Base-by-base conservation (phyloP, 2,888 invertebrate species). In the Heliconius ismenius region DNA sequence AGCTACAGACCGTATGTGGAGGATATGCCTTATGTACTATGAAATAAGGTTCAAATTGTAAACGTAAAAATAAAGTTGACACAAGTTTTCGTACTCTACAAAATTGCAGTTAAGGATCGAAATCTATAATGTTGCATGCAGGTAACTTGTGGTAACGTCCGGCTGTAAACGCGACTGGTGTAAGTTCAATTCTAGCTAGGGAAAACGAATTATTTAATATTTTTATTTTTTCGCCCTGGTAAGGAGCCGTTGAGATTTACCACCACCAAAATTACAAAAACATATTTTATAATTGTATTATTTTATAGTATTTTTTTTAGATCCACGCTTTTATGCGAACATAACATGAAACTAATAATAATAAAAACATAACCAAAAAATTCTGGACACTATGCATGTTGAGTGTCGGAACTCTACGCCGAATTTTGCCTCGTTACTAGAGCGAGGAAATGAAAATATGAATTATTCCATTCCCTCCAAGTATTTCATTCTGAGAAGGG, bases 71-170 rank as follows among this genome's bases (percentile, higher is more conserved):
- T 65, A 43, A 73, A 58, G 43, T 65, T 58, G 74, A 67, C 75
- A 74, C 43, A 58, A 62, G 73, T 77, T 75, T 64, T 58, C 73
- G 72, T 75, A 78, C 78, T 76, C 75, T 73, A 79, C 76, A 78
- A 79, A 76, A 78, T 79, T 79, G 76, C 78, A 68, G 72, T 74
- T 75, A 68, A 79, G 26, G 62, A 62, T 62, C 62, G 43, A 63
- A 73, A 73, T 73, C 73, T 62, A 73, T 60, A 49, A 76, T 63
- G 36, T 64, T 43, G 26, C 49, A 49, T 69, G 21, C 32, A 70
- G 21, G 75, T 63, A 62, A 63, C 39, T 65, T 65, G 65, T 65
- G 49, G 49, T 7, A 9, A 18, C 21, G 49, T 21, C 15, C 18
- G 9, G 9, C 9, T 49, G 49, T 49, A 9, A 21, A 49, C 6